phyloP scores from a whole-genome alignment of 2,888 invertebrate genomes.

The Holacanthella duospinosa region DNA sequence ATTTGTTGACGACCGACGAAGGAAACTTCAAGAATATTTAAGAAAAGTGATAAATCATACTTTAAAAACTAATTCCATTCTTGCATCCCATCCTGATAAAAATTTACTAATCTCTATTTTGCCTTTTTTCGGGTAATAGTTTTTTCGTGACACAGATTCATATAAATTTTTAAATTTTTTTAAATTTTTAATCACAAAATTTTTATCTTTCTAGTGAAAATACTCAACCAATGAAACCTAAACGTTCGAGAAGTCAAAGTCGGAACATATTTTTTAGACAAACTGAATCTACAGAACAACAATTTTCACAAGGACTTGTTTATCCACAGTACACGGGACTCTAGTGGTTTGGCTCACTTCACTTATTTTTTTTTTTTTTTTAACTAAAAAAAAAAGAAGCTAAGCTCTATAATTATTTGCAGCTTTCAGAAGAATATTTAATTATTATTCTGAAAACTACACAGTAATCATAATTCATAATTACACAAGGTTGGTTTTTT shows the following conservation, averaged over 20 bases:
- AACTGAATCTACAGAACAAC: constrained; percentile 7
- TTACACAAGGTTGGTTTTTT: too few species aligned
- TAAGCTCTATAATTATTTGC: too few species aligned
- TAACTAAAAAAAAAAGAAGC: too few species aligned
- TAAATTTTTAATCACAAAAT: not conserved
- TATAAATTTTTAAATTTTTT: not conserved
- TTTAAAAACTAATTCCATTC: constrained; percentile 57
- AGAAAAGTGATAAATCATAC: constrained; percentile 61
- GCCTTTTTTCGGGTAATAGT: constrained; percentile 74
- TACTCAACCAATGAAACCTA: constrained; percentile 11
- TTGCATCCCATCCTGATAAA: constrained; percentile 63
- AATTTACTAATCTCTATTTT: constrained; percentile 66
- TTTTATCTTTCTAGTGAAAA: constrained; percentile 23
- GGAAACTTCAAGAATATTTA: constrained; percentile 75
- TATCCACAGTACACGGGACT: constrained; percentile 33
- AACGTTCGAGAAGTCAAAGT: constrained; percentile 32
- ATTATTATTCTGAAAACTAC: not conserved
- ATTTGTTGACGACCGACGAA: constrained; percentile 77
- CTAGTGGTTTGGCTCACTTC: constrained; percentile 12
- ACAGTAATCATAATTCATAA: too few species aligned
- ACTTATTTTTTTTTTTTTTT: not conserved
- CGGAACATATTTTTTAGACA: constrained; percentile 37
- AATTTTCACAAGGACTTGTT: constrained; percentile 1
- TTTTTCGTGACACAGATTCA: not conserved
- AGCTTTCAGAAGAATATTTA: not conserved